phyloP scores from a whole-genome alignment of 2,113 vertebrate species.

The Sorex fumeus region DNA sequence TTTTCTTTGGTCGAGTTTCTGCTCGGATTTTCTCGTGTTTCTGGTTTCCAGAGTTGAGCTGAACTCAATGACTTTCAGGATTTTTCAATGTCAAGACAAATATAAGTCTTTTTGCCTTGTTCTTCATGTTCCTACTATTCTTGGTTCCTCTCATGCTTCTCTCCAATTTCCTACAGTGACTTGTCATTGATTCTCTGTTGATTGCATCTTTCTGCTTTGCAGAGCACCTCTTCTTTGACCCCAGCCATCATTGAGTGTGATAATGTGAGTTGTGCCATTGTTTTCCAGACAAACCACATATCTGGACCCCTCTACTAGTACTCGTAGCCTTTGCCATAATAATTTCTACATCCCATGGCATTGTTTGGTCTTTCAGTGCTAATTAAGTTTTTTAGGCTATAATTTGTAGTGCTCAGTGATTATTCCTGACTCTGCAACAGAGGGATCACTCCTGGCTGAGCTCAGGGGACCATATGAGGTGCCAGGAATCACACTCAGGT shows the following conservation, averaged over 20 bases:
- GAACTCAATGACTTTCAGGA: not conserved
- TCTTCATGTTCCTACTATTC: not conserved
- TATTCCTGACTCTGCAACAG: too few relatives aligned
- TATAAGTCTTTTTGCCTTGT: not conserved
- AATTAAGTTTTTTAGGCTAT: not conserved
- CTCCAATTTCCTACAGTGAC: not conserved
- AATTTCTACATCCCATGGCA: fast-evolving
- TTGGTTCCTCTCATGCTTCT: not conserved
- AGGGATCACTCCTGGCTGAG: too few relatives aligned
- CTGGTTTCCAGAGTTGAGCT: not conserved
- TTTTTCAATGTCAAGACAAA: not conserved
- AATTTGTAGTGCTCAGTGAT: too few relatives aligned
- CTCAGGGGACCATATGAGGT: too few relatives aligned
- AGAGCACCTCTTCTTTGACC: too few relatives aligned
- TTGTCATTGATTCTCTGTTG: not conserved
- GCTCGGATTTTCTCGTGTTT: fast-evolving
- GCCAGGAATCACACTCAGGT: too few relatives aligned
- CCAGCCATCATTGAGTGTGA: fast-evolving
- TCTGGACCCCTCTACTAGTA: not conserved
- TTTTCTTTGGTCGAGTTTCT: not conserved
- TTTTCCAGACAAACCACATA: fast-evolving
- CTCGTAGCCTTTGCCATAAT: not conserved
- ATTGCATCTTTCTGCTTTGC: not conserved
- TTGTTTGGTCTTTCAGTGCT: not conserved
- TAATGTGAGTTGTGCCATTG: fast-evolving